These are phyloP conservation scores for Lepidochitona cinerea DNA, from an alignment of 2,888 invertebrate genomes.

Conservation along the genomic window DNA sequence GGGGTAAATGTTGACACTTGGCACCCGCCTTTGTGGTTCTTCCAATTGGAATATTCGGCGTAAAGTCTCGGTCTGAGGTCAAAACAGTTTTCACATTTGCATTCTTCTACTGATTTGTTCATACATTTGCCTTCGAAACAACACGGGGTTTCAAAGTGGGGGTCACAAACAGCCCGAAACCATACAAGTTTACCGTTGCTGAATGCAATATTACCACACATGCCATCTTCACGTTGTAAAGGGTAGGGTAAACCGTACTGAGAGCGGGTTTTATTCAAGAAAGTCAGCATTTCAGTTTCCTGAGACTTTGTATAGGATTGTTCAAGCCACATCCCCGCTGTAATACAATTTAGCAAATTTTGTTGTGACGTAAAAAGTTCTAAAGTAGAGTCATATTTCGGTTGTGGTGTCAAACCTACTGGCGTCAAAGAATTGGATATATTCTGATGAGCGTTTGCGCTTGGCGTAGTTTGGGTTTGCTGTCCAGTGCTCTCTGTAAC, in stretches of 20 bases:
- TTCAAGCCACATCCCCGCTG: neutral
- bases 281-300: neutral
- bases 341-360: neutral
- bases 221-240: neutral
- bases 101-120: constrained; percentile 16
- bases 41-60: constrained; percentile 31
- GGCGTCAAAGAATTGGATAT: too few relatives aligned
- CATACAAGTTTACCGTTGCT: neutral
- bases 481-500: too few relatives aligned
- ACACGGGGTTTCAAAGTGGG: constrained; percentile 25
- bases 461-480: too few relatives aligned
- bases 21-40: constrained; percentile 13
- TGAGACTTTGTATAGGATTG: neutral
- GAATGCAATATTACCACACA: neutral
- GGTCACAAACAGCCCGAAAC: constrained; percentile 30
- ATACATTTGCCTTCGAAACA: constrained; percentile 28
- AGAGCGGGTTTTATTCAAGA: neutral
- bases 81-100: constrained; percentile 23
- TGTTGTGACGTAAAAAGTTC: too few relatives aligned
- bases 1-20: constrained; percentile 11
- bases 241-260: neutral
- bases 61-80: constrained; percentile 28
- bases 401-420: too few relatives aligned
- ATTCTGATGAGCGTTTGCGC: too few relatives aligned
- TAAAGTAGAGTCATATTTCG: too few relatives aligned